Percentiles rank a stretch among this genome's conserved stretches.
Conservation (phyloP, 2,113 vertebrate species). For the Daphoenositta chrysoptera region DNA sequence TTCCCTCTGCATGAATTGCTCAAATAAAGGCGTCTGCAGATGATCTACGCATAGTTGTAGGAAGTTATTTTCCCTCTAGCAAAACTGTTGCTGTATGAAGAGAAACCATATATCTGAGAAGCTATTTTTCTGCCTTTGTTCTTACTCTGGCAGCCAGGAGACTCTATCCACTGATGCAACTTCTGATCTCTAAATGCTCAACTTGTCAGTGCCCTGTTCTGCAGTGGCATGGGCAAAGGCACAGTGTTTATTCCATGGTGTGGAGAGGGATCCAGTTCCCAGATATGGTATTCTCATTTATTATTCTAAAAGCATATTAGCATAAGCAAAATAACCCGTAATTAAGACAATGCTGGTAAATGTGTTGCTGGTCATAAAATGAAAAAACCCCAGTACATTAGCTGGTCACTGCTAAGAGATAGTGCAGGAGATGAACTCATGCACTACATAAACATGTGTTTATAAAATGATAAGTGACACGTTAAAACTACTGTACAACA, state of each 20-base stretch:
- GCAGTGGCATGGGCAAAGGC: not conserved
- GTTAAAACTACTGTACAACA: not conserved
- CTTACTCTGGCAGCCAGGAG: not conserved
- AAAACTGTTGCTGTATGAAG: not conserved
- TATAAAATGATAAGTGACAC: not conserved
- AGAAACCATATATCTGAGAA: not conserved
- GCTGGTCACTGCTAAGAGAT: not conserved
- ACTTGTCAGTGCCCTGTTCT: not conserved
- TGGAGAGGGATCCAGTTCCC: not conserved
- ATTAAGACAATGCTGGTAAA: not conserved
- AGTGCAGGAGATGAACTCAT: not conserved
- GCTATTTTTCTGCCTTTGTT: not conserved
- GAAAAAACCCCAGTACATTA: not conserved
- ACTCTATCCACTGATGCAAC: not conserved
- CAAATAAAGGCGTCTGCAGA: not conserved
- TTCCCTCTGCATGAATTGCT: not conserved
- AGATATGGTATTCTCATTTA: not conserved
- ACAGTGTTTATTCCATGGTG: not conserved
- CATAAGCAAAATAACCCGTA: not conserved
- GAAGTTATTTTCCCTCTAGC: not conserved
- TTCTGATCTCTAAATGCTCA: not conserved
- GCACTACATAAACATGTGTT: fast-evolving
- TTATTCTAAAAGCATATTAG: not conserved
- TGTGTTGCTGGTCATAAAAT: not conserved
- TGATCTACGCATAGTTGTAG: not conserved